phyloP scores from a whole-genome alignment of 1,140 invertebrate species.

The Sipha flava region DNA sequence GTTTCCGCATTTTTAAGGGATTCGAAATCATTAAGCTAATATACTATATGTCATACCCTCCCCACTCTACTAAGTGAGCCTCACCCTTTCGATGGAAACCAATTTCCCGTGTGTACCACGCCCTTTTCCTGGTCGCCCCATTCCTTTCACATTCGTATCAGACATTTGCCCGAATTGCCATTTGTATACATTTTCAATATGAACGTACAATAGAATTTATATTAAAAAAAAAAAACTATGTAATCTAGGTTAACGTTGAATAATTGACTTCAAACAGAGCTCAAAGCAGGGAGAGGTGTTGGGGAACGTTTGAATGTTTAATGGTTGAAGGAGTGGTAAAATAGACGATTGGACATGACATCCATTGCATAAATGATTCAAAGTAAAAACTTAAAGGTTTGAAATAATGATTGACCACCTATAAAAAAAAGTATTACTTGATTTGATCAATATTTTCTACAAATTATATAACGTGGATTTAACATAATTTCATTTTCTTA shows the following conservation, averaged over 20 bases:
- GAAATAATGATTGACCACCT: neutral
- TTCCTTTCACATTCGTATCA: neutral
- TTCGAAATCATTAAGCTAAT: slow-evolving; percentile 10
- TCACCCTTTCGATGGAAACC: slow-evolving; percentile 17
- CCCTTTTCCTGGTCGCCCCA: neutral
- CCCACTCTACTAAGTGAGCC: neutral
- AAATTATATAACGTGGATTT: too few relatives aligned
- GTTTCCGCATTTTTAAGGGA: neutral
- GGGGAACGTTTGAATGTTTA: neutral
- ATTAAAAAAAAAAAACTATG: neutral
- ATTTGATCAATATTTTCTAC: neutral
- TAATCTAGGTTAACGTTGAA: slow-evolving; percentile 26
- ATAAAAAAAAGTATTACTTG: neutral
- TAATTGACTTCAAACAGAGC: neutral
- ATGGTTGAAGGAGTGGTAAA: neutral
- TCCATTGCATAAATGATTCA: neutral
- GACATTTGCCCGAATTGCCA: neutral
- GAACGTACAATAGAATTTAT: neutral
- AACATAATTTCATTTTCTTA: too few relatives aligned
- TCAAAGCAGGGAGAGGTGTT: neutral
- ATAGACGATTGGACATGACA: neutral
- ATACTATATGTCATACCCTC: neutral
- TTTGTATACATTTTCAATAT: slow-evolving; percentile 12
- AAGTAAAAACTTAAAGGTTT: neutral
- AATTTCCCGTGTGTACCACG: slow-evolving; percentile 21